Evolutionary conservation across 2,113 vertebrate species (phyloP).

Genomic region (Drymodes brunneopygia): DNA sequence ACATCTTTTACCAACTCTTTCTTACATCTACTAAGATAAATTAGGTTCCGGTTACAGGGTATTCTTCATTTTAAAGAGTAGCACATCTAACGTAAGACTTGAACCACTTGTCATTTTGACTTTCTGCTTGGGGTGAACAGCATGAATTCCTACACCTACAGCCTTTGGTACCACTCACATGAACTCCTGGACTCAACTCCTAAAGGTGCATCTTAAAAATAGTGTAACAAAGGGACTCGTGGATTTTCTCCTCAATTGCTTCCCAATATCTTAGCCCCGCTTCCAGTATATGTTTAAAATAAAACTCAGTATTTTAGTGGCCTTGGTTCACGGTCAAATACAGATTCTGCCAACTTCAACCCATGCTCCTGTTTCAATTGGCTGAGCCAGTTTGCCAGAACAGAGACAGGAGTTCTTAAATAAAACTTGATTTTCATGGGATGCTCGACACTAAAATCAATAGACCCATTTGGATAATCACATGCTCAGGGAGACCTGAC

Average conservation of each 20-base stretch:
- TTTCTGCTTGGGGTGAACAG: not conserved
- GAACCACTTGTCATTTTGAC: not conserved
- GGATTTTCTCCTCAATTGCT: not conserved
- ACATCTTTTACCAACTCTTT: not conserved
- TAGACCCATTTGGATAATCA: not conserved
- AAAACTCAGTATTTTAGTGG: not conserved
- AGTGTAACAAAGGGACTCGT: not conserved
- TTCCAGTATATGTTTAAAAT: not conserved
- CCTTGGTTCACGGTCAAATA: not conserved
- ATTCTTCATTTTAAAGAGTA: not conserved
- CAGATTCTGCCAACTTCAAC: not conserved
- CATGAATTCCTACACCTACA: not conserved
- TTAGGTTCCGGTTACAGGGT: not conserved
- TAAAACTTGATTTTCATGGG: not conserved
- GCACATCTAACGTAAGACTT: not conserved
- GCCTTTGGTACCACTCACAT: not conserved
- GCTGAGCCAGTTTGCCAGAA: not conserved
- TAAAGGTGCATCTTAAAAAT: not conserved
- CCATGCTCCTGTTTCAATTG: not conserved
- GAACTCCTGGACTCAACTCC: not conserved
- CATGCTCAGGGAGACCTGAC: not conserved
- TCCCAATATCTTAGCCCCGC: not conserved
- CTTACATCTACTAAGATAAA: not conserved
- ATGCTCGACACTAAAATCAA: not conserved
- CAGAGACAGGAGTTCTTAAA: not conserved